Conservation (phyloP, 2,113 vertebrate genomes). For the Lamprotornis superbus region DNA sequence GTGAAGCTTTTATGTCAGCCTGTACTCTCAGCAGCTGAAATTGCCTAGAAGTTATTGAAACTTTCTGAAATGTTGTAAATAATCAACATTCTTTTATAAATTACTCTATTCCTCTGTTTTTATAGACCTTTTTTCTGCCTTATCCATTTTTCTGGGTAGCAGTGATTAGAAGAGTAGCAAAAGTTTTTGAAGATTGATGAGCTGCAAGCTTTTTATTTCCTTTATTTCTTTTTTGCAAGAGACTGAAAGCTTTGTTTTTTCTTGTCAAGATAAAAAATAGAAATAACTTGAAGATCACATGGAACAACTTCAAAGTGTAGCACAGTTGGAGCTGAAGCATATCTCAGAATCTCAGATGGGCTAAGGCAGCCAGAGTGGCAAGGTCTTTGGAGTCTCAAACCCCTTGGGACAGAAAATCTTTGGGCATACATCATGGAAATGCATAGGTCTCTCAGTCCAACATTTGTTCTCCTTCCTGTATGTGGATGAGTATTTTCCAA, state of each 20-base stretch:
- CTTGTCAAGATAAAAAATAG: neutral
- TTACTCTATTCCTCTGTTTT: neutral
- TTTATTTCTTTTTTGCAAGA: neutral
- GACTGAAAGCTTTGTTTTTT: neutral
- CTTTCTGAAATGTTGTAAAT: neutral
- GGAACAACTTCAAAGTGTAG: neutral
- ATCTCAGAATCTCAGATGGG: neutral
- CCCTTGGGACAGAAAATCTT: neutral
- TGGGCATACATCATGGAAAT: neutral
- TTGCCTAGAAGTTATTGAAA: neutral
- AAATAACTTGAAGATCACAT: neutral
- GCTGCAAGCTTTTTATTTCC: neutral
- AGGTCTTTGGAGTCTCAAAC: neutral
- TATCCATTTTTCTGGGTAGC: neutral
- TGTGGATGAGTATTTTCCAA: neutral
- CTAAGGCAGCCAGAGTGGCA: neutral
- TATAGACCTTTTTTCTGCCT: neutral
- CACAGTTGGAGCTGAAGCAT: neutral
- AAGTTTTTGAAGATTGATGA: neutral
- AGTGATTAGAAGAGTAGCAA: neutral
- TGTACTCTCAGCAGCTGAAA: neutral
- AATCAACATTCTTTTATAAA: neutral
- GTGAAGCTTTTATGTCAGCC: neutral
- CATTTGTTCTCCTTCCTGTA: neutral
- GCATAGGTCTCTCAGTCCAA: neutral